Percentiles rank a stretch among this genome's conserved stretches.
Conservation (phyloP, 2,113 vertebrate species). For the Antigone vipio region DNA sequence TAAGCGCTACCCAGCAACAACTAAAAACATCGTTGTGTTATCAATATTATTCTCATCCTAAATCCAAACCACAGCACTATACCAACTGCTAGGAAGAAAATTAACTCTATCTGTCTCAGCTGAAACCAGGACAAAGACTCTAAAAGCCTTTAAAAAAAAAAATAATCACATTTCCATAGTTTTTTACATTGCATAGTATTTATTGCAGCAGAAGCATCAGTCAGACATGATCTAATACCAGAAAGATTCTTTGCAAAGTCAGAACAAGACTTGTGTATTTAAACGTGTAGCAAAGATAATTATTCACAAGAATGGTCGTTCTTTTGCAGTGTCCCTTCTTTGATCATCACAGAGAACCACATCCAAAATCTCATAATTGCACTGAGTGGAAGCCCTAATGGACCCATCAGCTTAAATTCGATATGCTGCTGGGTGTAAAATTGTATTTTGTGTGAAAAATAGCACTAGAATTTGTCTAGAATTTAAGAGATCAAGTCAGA, state of each 20-base stretch:
- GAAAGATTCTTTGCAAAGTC: not conserved
- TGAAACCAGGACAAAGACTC: not conserved
- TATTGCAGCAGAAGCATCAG: not conserved
- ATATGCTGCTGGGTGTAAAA: not conserved
- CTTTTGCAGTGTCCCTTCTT: not conserved
- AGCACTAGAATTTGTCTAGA: not conserved
- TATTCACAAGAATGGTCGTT: not conserved
- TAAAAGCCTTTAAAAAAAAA: not conserved
- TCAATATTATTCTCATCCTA: too few species aligned
- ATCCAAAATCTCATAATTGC: not conserved
- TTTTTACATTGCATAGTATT: not conserved
- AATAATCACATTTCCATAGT: not conserved
- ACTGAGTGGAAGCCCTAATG: not conserved
- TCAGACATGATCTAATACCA: not conserved
- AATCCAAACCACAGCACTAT: too few species aligned
- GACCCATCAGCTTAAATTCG: not conserved
- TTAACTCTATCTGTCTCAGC: too few species aligned
- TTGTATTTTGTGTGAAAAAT: not conserved
- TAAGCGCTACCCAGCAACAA: too few species aligned
- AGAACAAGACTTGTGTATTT: not conserved
- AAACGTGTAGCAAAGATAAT: not conserved
- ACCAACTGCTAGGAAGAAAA: too few species aligned
- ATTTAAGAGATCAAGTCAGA: not conserved
- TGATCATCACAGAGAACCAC: not conserved
- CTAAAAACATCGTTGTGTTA: too few species aligned